phyloP scores from a whole-genome alignment of 2,113 vertebrate species.

The Probosciger aterrimus region DNA sequence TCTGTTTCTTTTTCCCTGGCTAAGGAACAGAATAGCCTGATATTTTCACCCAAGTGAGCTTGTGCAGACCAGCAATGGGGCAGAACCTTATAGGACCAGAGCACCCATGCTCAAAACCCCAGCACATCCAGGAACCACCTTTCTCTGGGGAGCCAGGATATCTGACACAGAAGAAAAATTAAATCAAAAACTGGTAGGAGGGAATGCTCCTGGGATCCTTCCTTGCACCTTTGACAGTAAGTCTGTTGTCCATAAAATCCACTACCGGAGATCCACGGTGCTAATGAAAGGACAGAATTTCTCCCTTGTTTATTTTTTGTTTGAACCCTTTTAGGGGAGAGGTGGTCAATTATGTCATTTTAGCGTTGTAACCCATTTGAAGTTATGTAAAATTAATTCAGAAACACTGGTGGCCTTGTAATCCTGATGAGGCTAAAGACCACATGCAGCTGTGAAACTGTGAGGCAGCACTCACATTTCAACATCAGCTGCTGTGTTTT shows the following conservation, averaged over 20 bases:
- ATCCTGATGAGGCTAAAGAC: background rate
- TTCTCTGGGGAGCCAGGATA: background rate
- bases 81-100: background rate
- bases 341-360: background rate
- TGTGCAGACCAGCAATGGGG: background rate
- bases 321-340: background rate
- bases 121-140: background rate
- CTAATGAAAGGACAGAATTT: background rate
- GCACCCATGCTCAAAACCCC: accelerated
- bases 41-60: background rate
- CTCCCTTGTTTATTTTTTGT: background rate
- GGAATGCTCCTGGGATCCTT: background rate
- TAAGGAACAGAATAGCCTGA: background rate
- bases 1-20: background rate
- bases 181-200: background rate
- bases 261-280: background rate
- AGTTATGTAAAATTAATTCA: background rate
- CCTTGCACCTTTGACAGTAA: background rate
- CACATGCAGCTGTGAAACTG: background rate
- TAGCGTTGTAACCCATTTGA: background rate
- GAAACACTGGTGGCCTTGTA: background rate
- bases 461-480: background rate
- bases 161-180: background rate
- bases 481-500: background rate
- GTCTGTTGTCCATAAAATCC: background rate